Evolutionary conservation across 2,888 invertebrate genomes (phyloP), one percentile per base, ranked within the genome.

Genomic region (Parochlus steinenii): DNA sequence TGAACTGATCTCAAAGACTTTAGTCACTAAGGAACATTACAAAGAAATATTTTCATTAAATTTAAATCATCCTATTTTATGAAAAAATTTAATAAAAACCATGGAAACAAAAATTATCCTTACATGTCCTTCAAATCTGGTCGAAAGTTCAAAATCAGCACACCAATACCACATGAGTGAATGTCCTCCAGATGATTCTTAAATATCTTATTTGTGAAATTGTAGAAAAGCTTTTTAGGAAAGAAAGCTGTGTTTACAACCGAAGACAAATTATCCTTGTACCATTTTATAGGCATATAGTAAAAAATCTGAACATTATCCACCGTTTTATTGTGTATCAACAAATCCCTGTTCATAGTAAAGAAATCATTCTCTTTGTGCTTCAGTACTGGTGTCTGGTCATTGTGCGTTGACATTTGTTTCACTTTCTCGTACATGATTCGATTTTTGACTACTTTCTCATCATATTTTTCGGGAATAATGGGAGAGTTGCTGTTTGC

Each of bases 111-210:
- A n/a, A n/a, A n/a, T n/a, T n/a, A n/a, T n/a, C n/a, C n/a, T n/a
- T n/a, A n/a, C n/a, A n/a, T n/a, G n/a, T n/a, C 37, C 60, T 60
- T 2, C 59, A 51, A 18, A 61, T 58, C 46, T 14, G 69, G 69
- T 41, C 62, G 65, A 71, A 58, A 74, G 18, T 61, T 68, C 8
- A 67, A 58, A 4, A 63, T 59, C 3, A 71, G 46, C 7, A 71
- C 71, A 24, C 72, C 72, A 40, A 71, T 62, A 33, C 72, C 70
- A 31, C 69, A 61, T 28, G 58, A 59, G 30, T 60, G 57, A 10
- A 75, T 62, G 50, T 70, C 67, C 42, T 62, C 55, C 62, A 75
- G 69, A 44, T 75, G 75, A 33, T 61, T 53, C 16, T 62, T 54
- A 22, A 74, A 54, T 22, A 69, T 55, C 33, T 50, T 48, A 3